Evolutionary conservation across 2,888 invertebrate species (phyloP).

Genomic region (Oegoconia quadripuncta): DNA sequence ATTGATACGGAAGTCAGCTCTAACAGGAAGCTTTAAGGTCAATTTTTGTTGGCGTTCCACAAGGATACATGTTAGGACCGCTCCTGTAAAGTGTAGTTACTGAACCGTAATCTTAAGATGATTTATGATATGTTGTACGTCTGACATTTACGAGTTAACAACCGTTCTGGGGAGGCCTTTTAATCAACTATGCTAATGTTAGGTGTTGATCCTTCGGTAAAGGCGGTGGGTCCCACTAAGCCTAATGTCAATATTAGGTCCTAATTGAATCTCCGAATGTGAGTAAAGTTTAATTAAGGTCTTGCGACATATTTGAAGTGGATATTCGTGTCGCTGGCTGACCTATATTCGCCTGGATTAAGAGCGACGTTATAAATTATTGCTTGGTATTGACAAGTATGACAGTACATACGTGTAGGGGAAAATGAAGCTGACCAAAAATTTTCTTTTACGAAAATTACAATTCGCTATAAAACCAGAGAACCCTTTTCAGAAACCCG

Average conservation of each 20-base stretch:
- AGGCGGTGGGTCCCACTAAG: constrained; percentile 47
- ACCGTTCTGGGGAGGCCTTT: constrained; percentile 66
- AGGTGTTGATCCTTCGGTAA: constrained; percentile 61
- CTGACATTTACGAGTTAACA: constrained; percentile 77
- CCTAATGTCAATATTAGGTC: constrained; percentile 65
- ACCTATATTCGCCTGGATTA: constrained; percentile 22
- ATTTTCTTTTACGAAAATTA: too few relatives aligned
- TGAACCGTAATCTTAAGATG: constrained; percentile 74
- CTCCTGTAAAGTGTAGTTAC: constrained; percentile 54
- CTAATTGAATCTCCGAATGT: constrained; percentile 68
- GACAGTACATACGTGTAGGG: too few relatives aligned
- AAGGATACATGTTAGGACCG: constrained; percentile 36
- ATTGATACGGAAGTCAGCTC: constrained; percentile 25
- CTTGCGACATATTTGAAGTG: constrained; percentile 29
- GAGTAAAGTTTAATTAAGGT: constrained; percentile 62
- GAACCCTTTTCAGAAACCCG: not conserved
- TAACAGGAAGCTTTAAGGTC: constrained; percentile 25
- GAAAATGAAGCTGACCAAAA: too few relatives aligned
- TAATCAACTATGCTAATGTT: constrained; percentile 78
- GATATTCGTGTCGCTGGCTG: constrained; percentile 21
- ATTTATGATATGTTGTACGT: constrained; percentile 73
- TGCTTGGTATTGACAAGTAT: too few relatives aligned
- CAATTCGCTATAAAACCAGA: not conserved
- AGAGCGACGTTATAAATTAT: constrained; percentile 14
- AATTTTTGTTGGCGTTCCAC: constrained; percentile 22